These are phyloP conservation scores for Oenanthe oenanthe DNA, from an alignment of 2,113 vertebrate species.

Conservation along the genomic window DNA sequence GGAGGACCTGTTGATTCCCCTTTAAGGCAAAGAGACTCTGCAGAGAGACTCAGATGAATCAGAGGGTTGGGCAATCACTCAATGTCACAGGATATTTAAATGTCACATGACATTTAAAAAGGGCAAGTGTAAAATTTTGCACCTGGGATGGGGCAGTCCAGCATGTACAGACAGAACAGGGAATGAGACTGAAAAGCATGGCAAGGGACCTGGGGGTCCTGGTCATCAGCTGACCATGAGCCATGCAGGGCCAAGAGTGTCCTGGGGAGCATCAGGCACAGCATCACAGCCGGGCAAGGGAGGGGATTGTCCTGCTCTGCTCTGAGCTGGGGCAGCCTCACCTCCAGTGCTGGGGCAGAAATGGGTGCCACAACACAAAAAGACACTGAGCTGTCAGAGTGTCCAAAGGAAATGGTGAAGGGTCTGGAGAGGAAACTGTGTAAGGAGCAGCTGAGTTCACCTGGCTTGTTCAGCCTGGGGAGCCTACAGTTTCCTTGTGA, in stretches of 20 bases:
- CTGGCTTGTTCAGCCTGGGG: background rate
- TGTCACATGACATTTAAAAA: background rate
- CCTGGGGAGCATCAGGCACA: background rate
- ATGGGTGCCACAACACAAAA: rapidly evolving
- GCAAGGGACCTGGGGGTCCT: rapidly evolving
- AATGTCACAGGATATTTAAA: too few species aligned
- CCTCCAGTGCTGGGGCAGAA: rapidly evolving
- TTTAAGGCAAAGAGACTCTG: background rate
- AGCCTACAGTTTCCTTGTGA: background rate
- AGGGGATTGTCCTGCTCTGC: background rate
- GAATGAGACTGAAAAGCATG: background rate
- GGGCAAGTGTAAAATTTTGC: background rate
- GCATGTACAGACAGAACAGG: background rate
- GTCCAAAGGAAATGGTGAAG: background rate
- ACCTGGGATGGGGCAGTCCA: background rate
- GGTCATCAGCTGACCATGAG: rapidly evolving
- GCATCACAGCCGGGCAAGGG: rapidly evolving
- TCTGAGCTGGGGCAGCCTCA: background rate
- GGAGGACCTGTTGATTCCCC: background rate
- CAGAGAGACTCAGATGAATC: background rate
- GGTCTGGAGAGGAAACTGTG: background rate
- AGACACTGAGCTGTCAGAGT: background rate
- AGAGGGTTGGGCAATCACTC: background rate
- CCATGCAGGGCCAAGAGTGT: rapidly evolving
- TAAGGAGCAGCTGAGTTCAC: background rate